Evolutionary conservation across 2,888 invertebrate species (phyloP).

Genomic region (Chloroclystis v-ata): DNA sequence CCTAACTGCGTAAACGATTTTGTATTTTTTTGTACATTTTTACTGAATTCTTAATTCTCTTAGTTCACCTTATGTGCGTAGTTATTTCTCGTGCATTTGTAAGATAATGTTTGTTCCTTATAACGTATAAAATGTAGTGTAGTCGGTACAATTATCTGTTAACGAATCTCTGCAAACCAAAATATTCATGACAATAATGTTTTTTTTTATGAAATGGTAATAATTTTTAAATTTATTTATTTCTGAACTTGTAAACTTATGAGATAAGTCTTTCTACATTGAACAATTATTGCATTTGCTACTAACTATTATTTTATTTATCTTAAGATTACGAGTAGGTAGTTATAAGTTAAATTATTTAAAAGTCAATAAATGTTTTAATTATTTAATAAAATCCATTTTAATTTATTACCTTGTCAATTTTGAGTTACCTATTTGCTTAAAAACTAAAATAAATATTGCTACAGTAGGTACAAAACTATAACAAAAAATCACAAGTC

Average conservation of each 20-base stretch:
- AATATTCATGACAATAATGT: neutral
- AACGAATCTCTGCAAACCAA: neutral
- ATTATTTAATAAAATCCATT: constrained; percentile 44
- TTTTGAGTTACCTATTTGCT: too few relatives aligned
- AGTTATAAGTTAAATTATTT: constrained; percentile 74
- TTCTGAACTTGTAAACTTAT: neutral
- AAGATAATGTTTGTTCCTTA: too few relatives aligned
- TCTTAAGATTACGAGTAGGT: constrained; percentile 67
- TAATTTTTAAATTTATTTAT: neutral
- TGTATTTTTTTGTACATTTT: constrained; percentile 29
- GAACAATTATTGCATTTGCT: constrained; percentile 54
- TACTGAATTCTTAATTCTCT: constrained; percentile 3
- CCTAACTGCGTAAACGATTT: constrained; percentile 25
- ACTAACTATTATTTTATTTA: constrained; percentile 53
- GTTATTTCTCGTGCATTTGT: too few relatives aligned
- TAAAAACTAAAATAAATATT: too few relatives aligned
- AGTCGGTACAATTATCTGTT: too few relatives aligned
- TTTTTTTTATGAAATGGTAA: neutral
- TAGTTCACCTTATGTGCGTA: neutral
- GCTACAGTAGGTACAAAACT: too few relatives aligned
- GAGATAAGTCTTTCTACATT: constrained; percentile 2
- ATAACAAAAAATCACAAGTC: too few relatives aligned
- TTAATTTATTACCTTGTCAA: constrained; percentile 39
- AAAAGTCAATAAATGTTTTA: constrained; percentile 76
- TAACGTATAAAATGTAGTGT: too few relatives aligned